phyloP scores from a whole-genome alignment of 1,140 invertebrate genomes.

The Drosophila lacteicornis region DNA sequence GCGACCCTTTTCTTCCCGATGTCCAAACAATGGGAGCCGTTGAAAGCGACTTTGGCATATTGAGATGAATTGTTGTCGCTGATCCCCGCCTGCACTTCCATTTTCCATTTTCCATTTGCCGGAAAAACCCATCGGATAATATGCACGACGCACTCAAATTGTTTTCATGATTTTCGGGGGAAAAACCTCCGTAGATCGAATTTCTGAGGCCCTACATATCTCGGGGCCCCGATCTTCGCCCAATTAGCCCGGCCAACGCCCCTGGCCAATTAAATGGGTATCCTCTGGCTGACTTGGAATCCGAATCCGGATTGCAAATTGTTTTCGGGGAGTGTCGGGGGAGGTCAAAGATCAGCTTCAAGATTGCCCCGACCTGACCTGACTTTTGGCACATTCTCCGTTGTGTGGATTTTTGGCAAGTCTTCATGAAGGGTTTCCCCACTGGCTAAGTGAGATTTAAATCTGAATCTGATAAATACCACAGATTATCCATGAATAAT shows the following conservation, averaged over 20 bases:
- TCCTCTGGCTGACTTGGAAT: neutral
- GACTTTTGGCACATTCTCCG: conserved; percentile 41
- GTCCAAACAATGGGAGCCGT: conserved; percentile 77
- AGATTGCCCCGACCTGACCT: conserved; percentile 11
- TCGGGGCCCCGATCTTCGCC: conserved; percentile 23
- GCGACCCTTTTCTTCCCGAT: conserved; percentile 54
- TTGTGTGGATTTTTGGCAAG: neutral
- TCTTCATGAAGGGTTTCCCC: neutral
- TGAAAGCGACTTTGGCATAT: conserved; percentile 82
- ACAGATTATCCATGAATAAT: neutral
- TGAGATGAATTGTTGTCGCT: conserved; percentile 75
- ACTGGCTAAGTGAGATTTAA: neutral
- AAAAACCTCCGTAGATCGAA: conserved; percentile 30
- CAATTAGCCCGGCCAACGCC: conserved; percentile 51
- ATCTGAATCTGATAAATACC: neutral
- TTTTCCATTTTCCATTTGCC: conserved; percentile 21
- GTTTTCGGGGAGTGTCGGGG: conserved; percentile 18
- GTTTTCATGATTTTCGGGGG: neutral
- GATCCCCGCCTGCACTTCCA: conserved; percentile 16
- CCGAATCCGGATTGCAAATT: conserved; percentile 31
- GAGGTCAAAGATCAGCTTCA: conserved; percentile 43
- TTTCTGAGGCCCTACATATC: conserved; percentile 25
- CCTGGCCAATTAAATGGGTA: conserved; percentile 43
- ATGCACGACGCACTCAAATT: conserved; percentile 1
- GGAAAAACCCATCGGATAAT: conserved; percentile 7